These are phyloP conservation scores for Plectropomus leopardus DNA, from an alignment of 2,113 vertebrate species.

Conservation along the genomic window DNA sequence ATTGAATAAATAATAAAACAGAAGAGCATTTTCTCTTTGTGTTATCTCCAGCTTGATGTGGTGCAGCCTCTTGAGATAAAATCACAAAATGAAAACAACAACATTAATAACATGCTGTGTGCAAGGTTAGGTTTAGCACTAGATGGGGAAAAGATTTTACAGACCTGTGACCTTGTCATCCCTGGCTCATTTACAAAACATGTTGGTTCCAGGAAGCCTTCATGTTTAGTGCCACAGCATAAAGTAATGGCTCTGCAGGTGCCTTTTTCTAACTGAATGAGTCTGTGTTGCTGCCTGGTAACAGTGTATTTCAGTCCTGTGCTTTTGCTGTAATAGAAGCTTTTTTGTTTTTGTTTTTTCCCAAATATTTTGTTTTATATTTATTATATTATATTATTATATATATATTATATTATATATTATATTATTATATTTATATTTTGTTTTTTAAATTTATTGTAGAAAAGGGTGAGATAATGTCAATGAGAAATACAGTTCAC, in stretches of 20 bases:
- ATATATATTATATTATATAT: too few relatives aligned
- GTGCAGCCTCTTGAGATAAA: background rate
- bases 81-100: background rate
- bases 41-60: background rate
- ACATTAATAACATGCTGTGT: background rate
- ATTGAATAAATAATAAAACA: background rate
- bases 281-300: background rate
- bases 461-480: too few relatives aligned
- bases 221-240: background rate
- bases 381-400: too few relatives aligned
- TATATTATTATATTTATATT: too few relatives aligned
- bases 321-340: background rate
- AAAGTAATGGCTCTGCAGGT: background rate
- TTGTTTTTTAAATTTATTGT: too few relatives aligned
- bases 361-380: too few relatives aligned
- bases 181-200: too few relatives aligned
- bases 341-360: too few relatives aligned
- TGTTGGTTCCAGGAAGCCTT: background rate
- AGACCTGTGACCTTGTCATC: background rate
- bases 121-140: background rate
- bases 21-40: background rate
- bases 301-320: background rate
- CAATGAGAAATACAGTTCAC: too few relatives aligned
- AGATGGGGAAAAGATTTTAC: background rate
- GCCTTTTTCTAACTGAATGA: background rate